A percentile compares a stretch with the other conserved stretches of the same genome.
These are phyloP conservation scores for Diachasma alloeum DNA, from an alignment of 1,140 invertebrate species.

Conservation along the genomic window DNA sequence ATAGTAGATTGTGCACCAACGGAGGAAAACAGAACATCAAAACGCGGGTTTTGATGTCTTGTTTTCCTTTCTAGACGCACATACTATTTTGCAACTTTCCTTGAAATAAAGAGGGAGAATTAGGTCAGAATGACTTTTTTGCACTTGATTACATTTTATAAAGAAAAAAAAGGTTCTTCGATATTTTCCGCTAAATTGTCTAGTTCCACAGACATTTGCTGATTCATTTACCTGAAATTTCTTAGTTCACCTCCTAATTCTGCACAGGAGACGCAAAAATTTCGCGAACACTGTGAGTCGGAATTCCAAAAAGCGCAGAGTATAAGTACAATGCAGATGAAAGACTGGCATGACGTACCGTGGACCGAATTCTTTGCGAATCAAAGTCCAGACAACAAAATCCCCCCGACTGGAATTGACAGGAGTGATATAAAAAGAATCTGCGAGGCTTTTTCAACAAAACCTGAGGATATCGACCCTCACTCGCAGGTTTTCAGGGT, in stretches of 20 bases:
- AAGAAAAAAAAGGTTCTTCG: too few relatives aligned
- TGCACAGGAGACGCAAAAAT: conserved; percentile 54
- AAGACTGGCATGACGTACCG: conserved; percentile 87
- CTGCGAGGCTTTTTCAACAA: conserved; percentile 72
- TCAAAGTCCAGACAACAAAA: conserved; percentile 67
- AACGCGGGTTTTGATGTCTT: too few relatives aligned
- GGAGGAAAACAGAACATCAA: too few relatives aligned
- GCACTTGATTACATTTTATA: too few relatives aligned
- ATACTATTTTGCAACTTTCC: too few relatives aligned
- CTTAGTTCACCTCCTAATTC: background rate
- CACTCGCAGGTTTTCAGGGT: conserved; percentile 65
- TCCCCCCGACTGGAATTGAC: conserved; percentile 45
- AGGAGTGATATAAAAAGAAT: conserved; percentile 36
- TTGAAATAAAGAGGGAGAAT: too few relatives aligned
- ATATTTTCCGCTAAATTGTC: too few relatives aligned
- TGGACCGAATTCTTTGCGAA: conserved; percentile 77
- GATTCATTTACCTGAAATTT: too few relatives aligned
- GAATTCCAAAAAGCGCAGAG: conserved; percentile 78
- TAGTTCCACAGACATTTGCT: too few relatives aligned
- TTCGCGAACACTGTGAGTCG: conserved; percentile 68
- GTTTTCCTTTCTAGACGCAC: too few relatives aligned
- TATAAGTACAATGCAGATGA: conserved; percentile 72
- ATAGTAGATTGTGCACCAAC: too few relatives aligned
- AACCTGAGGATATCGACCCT: conserved; percentile 71
- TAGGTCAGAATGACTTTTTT: too few relatives aligned